Conservation (phyloP, 2,888 invertebrate species). For the Lasioglossum pauxillum region DNA sequence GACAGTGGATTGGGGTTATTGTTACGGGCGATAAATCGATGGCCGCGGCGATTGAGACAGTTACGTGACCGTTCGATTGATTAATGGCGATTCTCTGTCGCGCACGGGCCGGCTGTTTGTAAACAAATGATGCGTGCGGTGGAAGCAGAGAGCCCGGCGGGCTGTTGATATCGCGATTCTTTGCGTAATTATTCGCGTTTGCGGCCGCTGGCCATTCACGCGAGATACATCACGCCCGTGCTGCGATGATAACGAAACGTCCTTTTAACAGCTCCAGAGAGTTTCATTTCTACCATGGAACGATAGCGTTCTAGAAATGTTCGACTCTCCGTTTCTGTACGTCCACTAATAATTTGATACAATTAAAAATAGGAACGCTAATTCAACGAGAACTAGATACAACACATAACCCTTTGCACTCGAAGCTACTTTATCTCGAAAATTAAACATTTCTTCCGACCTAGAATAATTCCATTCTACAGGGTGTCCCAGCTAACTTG, state of each 20-base stretch:
- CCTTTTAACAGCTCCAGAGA: not conserved
- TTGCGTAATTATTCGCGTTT: slow-evolving; percentile 67
- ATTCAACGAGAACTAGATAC: no score
- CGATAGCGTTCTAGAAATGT: not conserved
- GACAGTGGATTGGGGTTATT: slow-evolving; percentile 55
- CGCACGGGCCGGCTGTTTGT: slow-evolving; percentile 54
- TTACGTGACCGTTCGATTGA: slow-evolving; percentile 44
- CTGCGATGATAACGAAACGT: slow-evolving; percentile 31
- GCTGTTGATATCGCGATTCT: slow-evolving; percentile 60
- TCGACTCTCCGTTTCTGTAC: not conserved
- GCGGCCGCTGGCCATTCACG: slow-evolving; percentile 61
- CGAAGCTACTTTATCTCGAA: no score
- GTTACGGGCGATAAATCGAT: slow-evolving; percentile 56
- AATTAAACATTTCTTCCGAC: no score
- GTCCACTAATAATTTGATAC: no score
- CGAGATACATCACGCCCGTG: slow-evolving; percentile 52
- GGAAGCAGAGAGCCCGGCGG: slow-evolving; percentile 20
- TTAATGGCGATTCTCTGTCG: slow-evolving; percentile 47
- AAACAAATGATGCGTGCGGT: slow-evolving; percentile 59
- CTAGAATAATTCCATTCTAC: no score
- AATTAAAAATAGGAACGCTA: no score
- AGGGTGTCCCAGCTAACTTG: no score
- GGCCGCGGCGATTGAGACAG: slow-evolving; percentile 29
- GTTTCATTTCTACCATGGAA: not conserved
- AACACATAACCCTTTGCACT: no score